Evolutionary conservation across 2,113 vertebrate species (phyloP).

Genomic region (Pontoporia blainvillei): DNA sequence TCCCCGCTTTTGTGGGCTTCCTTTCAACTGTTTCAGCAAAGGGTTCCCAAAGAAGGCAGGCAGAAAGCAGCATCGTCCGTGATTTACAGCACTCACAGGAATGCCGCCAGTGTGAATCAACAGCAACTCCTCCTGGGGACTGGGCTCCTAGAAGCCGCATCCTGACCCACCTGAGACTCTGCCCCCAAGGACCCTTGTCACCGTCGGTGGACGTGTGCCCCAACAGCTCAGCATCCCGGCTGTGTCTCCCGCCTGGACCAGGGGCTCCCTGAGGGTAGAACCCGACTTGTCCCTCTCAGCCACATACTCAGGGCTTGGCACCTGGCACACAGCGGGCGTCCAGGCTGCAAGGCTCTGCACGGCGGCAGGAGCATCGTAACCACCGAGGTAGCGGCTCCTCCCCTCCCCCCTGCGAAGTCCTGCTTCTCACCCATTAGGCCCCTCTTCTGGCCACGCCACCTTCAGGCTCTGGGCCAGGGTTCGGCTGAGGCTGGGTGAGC

Average conservation of each 20-base stretch:
- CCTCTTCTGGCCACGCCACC: neutral
- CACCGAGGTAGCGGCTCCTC: neutral
- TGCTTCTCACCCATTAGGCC: neutral
- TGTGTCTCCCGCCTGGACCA: neutral
- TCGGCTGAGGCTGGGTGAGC: neutral
- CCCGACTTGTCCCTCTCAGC: neutral
- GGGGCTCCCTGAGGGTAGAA: neutral
- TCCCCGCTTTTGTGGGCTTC: neutral
- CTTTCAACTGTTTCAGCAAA: neutral
- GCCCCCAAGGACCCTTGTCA: neutral
- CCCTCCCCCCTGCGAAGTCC: too few relatives aligned
- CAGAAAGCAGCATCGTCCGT: neutral
- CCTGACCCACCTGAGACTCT: too few relatives aligned
- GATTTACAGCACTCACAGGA: too few relatives aligned
- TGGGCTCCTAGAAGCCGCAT: neutral
- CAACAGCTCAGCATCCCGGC: neutral
- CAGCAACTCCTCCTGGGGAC: neutral
- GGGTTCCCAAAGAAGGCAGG: neutral
- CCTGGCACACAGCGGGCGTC: neutral
- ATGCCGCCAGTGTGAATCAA: neutral
- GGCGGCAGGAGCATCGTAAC: neutral
- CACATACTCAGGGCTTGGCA: rapidly evolving
- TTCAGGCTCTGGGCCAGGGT: neutral
- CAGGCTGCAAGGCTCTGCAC: neutral
- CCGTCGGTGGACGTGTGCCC: rapidly evolving